Base-by-base conservation (phyloP, 2,888 invertebrate genomes). In the Amphipyra berbera region DNA sequence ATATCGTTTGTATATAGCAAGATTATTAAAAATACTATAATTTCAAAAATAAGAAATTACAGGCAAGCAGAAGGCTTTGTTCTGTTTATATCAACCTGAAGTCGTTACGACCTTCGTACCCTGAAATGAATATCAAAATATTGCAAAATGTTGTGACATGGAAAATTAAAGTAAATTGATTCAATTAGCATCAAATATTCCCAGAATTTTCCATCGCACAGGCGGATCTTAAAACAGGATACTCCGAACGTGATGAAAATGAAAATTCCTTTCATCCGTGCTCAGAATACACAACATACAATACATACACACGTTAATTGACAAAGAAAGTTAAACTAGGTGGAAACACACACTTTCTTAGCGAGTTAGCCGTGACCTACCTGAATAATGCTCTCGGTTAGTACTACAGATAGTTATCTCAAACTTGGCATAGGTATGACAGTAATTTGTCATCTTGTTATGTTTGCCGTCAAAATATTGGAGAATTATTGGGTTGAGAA, bases 321-420 rank as follows among this genome's bases (percentile, higher is more conserved):
- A 64, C 65, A 49, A 78, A 73, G 76, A 78, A 78, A 78, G 78
- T 68, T 73, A 55, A 41, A 33, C n/a, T 40, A 33, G 41, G 52
- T 57, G 65, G 60, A 66, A 57, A 73, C 55, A 59, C 42, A 42
- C 62, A 65, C 76, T 75, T 78, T 78, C 73, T 21, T 76, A 42
- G 52, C 21, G 41, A 60, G 52, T 58, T 42, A 45, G 30, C 73
- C 76, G 52, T 76, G 70, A 69, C 76, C 76, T 74, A 70, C 74
- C 67, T 42, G 58, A 73, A 66, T 46, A n/a, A 42, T n/a, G 6
- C 45, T 13, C 62, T 67, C 33, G 4, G 44, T 58, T 53, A 41
- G 41, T 15, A 21, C 30, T 10, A 52, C 38, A 12, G 52, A 57
- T 64, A 15, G 9, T 12, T 56, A 65, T 61, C 47, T 56, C 53